Evolutionary conservation across 2,888 invertebrate genomes (phyloP).

Genomic region (Polylopha cassiicola): DNA sequence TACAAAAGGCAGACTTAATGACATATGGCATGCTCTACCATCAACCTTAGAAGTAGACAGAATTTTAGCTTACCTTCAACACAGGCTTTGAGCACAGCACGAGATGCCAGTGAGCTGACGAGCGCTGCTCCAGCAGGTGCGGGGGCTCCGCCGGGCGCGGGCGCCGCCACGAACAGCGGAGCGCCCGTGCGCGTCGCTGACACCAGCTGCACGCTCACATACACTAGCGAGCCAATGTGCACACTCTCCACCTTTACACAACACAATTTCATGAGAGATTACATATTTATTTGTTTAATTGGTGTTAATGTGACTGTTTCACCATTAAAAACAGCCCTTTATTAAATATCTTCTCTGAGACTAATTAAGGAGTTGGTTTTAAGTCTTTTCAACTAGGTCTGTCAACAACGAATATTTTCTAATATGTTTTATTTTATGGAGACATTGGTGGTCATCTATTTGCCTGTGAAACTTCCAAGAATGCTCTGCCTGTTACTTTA

Average conservation of each 20-base stretch:
- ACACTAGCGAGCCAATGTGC: slow-evolving; percentile 45
- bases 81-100: slow-evolving; percentile 36
- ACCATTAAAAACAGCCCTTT: too few relatives aligned
- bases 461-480: too few relatives aligned
- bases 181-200: slow-evolving; percentile 33
- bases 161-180: slow-evolving; percentile 41
- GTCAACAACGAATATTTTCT: too few relatives aligned
- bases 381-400: too few relatives aligned
- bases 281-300: neutral
- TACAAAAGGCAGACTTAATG: too few relatives aligned
- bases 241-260: slow-evolving; percentile 45
- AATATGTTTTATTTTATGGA: too few relatives aligned
- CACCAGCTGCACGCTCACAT: slow-evolving; percentile 45
- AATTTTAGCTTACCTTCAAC: slow-evolving; percentile 34
- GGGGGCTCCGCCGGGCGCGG: slow-evolving; percentile 42
- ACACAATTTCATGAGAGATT: neutral
- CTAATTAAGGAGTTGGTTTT: too few relatives aligned
- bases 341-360: too few relatives aligned
- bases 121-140: too few relatives aligned
- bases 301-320: neutral
- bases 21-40: neutral
- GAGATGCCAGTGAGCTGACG: slow-evolving; percentile 35
- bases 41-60: neutral
- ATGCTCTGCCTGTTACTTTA: too few relatives aligned
- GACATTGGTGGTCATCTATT: too few relatives aligned